Evolutionary conservation across 2,113 vertebrate genomes (phyloP), one percentile per base, ranked within the genome.

Genomic region (Leptosomus discolor): DNA sequence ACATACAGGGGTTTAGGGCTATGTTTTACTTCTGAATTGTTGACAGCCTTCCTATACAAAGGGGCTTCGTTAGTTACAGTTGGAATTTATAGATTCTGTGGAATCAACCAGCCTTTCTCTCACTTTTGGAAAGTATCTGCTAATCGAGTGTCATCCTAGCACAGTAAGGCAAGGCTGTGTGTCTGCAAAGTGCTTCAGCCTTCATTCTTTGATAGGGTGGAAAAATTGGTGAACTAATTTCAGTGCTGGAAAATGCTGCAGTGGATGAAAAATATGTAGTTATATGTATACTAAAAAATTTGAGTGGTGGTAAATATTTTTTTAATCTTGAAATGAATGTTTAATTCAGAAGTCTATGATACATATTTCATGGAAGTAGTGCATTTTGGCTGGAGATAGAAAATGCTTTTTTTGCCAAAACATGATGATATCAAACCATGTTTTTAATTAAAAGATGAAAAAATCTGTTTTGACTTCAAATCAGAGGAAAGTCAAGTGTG

Each of bases 21-120:
- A 0, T 53, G 20, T 5, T 61, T 27, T 10, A 34, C 36, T 51
- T 45, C 15, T 8, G 51, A 32, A 2, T 11, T 88, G 18, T 29
- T 63, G 56, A 12, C 6, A 15, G 21, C 2, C 14, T 32, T 83
- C 10, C 36, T 41, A 0, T 43, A 5, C 45, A 6, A 8, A 58
- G 17, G 56, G 15, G 3, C 36, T 60, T 78, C 0, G 1, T 57
- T 78, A 32, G 12, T 53, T 51, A 5, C 5, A 16, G 24, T 23
- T 24, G 4, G n/a, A 56, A 16, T 1, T 5, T 11, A 12, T 16
- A 15, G 17, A 46, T 63, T 56, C 53, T 1, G 0, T 13, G 29
- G 70, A 50, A 37, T 64, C 30, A 6, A 1, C 8, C 15, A 3
- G 34, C 43, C 11, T 5, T 36, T 32, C 20, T 46, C 26, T 74